phyloP scores from a whole-genome alignment of 2,888 invertebrate species.

The Temnothorax unifasciatus region DNA sequence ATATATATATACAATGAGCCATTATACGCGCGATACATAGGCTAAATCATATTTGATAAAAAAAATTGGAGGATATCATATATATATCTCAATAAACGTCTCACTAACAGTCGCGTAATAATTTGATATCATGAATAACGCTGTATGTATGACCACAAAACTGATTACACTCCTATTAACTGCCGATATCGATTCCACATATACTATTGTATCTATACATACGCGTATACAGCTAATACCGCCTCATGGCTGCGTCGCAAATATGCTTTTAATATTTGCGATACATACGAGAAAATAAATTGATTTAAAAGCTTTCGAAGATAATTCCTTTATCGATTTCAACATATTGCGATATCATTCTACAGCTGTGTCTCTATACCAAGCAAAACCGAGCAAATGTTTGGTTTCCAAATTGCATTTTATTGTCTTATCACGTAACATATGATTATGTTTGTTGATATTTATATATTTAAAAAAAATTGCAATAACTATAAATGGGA shows the following conservation, averaged over 20 bases:
- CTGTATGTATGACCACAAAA: conserved; percentile 52
- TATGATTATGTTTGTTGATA: background rate
- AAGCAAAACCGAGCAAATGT: conserved; percentile 1
- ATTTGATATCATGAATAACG: conserved; percentile 49
- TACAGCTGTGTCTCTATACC: background rate
- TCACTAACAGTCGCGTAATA: conserved; percentile 48
- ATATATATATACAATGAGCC: background rate
- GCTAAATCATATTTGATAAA: conserved; percentile 30
- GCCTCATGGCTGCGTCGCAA: conserved; percentile 27
- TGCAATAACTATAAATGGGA: background rate
- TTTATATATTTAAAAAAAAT: conserved; percentile 4
- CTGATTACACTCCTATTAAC: conserved; percentile 62
- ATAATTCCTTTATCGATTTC: conserved; percentile 51
- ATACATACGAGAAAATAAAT: conserved; percentile 48
- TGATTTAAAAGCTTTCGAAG: conserved; percentile 53
- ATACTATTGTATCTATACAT: conserved; percentile 22
- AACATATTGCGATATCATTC: conserved; percentile 24
- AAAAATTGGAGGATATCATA: conserved; percentile 21
- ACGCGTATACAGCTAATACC: conserved; percentile 14
- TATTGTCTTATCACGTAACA: conserved; percentile 10
- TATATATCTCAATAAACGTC: conserved; percentile 37
- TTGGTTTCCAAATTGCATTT: conserved; percentile 22
- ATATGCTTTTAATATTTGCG: conserved; percentile 55
- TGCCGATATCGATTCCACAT: conserved; percentile 53
- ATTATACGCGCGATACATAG: conserved; percentile 3